Percentiles rank a stretch among this genome's conserved stretches.
phyloP scores from a whole-genome alignment of 2,888 invertebrate species.

The Quadroppia sp. region DNA sequence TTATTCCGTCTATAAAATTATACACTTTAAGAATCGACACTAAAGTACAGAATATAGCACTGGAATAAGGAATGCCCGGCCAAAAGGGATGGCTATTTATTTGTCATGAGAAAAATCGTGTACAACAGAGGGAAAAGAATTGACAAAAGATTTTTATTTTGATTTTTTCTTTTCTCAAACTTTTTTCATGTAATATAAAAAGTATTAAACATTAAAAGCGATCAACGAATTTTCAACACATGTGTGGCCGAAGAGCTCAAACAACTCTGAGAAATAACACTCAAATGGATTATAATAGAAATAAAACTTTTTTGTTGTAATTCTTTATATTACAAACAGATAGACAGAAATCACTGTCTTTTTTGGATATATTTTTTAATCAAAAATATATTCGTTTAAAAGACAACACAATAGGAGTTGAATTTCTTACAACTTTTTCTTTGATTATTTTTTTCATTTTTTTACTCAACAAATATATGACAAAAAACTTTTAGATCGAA shows the following conservation, averaged over 20 bases:
- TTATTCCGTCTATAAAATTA: constrained; percentile 34
- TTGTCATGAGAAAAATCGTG: too few species aligned
- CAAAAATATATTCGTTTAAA: background rate
- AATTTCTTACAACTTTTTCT: background rate
- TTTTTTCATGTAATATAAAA: too few species aligned
- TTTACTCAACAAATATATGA: background rate
- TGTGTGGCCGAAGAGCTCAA: background rate
- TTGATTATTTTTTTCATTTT: background rate
- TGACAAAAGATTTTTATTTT: constrained; percentile 17
- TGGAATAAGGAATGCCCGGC: background rate
- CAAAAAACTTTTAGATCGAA: background rate
- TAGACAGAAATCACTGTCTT: background rate
- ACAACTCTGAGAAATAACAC: background rate
- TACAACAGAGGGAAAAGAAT: background rate
- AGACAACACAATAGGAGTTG: constrained; percentile 8
- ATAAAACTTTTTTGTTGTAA: background rate
- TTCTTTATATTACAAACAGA: constrained; percentile 8
- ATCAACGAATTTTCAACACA: background rate
- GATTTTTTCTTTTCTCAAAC: too few species aligned
- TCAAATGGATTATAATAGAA: background rate
- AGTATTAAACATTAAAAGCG: background rate
- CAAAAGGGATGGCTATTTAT: background rate
- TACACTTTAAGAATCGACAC: background rate
- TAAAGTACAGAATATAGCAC: constrained; percentile 8
- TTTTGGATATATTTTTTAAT: constrained; percentile 1